phyloP scores from a whole-genome alignment of 2,797 vertebrate genomes.

The Tiaroga cobitis region DNA sequence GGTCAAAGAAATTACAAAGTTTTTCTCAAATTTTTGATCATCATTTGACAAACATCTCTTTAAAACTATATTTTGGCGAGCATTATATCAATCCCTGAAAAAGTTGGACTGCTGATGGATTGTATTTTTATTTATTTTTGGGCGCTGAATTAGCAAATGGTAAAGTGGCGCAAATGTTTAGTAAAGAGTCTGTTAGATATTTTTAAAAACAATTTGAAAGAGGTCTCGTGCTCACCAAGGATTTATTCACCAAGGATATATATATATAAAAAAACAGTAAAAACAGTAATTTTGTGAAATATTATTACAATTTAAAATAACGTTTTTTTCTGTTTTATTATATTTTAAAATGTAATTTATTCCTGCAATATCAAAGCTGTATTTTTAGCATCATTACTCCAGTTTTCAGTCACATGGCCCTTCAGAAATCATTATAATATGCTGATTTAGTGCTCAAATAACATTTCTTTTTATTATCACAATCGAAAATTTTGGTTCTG shows the following conservation, averaged over 20 bases:
- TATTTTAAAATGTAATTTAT: no score
- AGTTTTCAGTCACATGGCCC: not conserved
- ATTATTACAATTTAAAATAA: not conserved
- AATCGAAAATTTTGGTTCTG: no score
- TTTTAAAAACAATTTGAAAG: not conserved
- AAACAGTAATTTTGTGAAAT: not conserved
- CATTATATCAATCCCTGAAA: not conserved
- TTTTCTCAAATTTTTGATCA: not conserved
- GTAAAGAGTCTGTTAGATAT: not conserved
- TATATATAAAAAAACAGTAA: not conserved
- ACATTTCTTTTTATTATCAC: no score
- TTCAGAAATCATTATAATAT: not conserved
- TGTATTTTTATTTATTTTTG: not conserved
- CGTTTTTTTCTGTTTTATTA: not conserved
- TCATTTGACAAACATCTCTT: not conserved
- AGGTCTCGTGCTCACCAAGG: not conserved
- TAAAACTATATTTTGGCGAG: not conserved
- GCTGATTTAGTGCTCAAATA: no score
- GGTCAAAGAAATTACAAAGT: not conserved
- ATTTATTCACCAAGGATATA: not conserved
- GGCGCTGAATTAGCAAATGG: no score
- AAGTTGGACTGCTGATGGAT: no score
- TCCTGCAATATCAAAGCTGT: no score
- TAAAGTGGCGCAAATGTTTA: no score
- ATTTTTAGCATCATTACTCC: not conserved